A percentile compares a stretch with the other conserved stretches of the same genome.
phyloP scores from a whole-genome alignment of 2,113 vertebrate species.

The Barnardius zonarius region DNA sequence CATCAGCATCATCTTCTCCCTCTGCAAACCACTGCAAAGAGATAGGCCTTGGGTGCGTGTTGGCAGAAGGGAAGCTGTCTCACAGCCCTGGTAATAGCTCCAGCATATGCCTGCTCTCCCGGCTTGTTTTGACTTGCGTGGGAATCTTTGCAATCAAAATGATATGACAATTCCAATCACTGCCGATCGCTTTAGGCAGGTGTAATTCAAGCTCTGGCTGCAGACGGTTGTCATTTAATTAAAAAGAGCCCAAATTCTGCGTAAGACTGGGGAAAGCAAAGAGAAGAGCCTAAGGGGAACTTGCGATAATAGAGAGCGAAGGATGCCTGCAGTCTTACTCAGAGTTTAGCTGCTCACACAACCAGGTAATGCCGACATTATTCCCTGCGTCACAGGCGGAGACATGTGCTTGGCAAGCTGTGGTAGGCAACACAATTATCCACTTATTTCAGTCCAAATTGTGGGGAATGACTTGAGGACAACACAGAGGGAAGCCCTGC shows the following conservation, averaged over 20 bases:
- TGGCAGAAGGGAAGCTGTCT: neutral
- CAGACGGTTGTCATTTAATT: constrained; percentile 52
- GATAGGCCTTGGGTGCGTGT: neutral
- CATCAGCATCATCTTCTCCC: neutral
- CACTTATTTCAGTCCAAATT: neutral
- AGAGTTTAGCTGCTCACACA: neutral
- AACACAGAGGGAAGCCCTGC: neutral
- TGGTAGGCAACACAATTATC: neutral
- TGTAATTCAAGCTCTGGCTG: constrained; percentile 49
- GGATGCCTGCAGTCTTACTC: neutral
- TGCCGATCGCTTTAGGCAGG: constrained; percentile 34
- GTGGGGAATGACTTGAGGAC: neutral
- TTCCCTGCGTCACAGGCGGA: neutral
- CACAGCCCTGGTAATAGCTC: neutral
- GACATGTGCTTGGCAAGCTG: neutral
- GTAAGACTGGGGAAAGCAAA: neutral
- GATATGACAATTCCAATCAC: neutral
- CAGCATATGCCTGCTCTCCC: neutral
- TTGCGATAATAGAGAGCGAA: neutral
- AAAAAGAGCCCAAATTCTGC: constrained; percentile 42
- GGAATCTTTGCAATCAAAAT: constrained; percentile 48
- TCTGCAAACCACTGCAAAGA: neutral
- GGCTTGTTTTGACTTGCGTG: constrained; percentile 15
- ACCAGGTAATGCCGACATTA: neutral
- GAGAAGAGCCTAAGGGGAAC: constrained; percentile 25